Evolutionary conservation across 2,888 invertebrate species (phyloP), one percentile per base, ranked within the genome.

Genomic region (Nymphalis c-album): DNA sequence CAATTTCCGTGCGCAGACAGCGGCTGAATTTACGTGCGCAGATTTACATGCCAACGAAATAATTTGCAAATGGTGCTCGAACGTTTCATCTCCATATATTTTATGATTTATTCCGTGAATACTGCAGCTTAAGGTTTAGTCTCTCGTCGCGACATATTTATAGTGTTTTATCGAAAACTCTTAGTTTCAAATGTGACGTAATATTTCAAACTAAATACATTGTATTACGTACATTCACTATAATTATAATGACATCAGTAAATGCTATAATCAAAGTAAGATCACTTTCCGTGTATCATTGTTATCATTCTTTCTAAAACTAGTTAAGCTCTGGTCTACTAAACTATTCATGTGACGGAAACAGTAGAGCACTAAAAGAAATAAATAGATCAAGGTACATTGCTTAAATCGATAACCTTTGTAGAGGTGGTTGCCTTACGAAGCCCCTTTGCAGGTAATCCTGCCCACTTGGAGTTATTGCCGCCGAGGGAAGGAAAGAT

Each of bases 401-500:
- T 87, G 86, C 87, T 88, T 85, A 84, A 90, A 91, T 91, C 90
- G 90, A 91, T 91, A 90, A 88, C 87, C 85, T 87, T 87, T 86
- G 87, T 90, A 82, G 82, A 90, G 88, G 88, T 85, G 86, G 89
- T 89, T 88, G 85, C 82, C 86, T 88, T 85, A 86, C 87, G 87
- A 80, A 87, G 88, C 88, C 89, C 90, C 87, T 90, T 90, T 84
- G 85, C 90, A 91, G 91, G 91, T 92, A 91, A 92, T 91, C 91
- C 91, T 90, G 90, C 91, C 91, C 91, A 91, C 91, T 92, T 86
- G 87, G 89, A 92, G 91, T 91, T 91, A 92, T 91, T 90, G 91
- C 90, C 89, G 89, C 86, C 90, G 88, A 90, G 91, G 91, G 91
- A 90, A 89, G 91, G 91, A 90, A 91, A 92, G 91, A 92, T 92